These are phyloP conservation scores for Polymixis lichenea DNA, from an alignment of 2,888 invertebrate genomes.

Conservation along the genomic window DNA sequence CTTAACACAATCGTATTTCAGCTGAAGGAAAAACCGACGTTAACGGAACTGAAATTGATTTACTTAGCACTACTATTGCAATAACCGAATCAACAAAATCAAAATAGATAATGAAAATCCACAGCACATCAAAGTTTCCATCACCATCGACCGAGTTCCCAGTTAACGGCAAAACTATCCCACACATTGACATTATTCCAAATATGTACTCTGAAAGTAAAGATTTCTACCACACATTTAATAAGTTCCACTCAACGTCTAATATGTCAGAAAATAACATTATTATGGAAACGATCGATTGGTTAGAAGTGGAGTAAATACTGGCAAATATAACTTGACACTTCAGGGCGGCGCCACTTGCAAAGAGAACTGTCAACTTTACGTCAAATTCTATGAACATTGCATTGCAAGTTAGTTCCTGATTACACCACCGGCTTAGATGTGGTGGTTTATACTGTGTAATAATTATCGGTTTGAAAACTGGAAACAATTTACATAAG, in stretches of 20 bases:
- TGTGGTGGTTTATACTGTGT: conserved; percentile 20
- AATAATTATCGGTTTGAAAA: conserved; percentile 47
- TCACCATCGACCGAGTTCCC: conserved; percentile 21
- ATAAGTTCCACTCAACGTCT: conserved; percentile 35
- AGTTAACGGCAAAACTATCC: conserved; percentile 37
- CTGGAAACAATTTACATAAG: conserved; percentile 49
- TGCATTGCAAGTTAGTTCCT: background rate
- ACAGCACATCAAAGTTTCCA: background rate
- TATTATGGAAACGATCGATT: conserved; percentile 41
- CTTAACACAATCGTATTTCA: background rate
- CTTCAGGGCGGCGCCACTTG: conserved; percentile 7
- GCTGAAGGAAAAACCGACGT: background rate
- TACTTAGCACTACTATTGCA: background rate
- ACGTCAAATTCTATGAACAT: conserved; percentile 29
- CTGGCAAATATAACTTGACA: conserved; percentile 31
- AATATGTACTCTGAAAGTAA: conserved; percentile 7
- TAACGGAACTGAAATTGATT: background rate
- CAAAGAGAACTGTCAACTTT: conserved; percentile 9
- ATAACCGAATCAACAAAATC: background rate
- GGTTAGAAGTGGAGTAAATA: conserved; percentile 41
- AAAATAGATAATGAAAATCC: conserved; percentile 6
- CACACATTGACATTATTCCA: conserved; percentile 17
- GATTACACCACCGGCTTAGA: background rate
- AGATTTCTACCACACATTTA: conserved; percentile 26
- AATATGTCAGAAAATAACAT: conserved; percentile 33